Conservation (phyloP, 1,140 invertebrate genomes). For the Bathynomus jamesi region DNA sequence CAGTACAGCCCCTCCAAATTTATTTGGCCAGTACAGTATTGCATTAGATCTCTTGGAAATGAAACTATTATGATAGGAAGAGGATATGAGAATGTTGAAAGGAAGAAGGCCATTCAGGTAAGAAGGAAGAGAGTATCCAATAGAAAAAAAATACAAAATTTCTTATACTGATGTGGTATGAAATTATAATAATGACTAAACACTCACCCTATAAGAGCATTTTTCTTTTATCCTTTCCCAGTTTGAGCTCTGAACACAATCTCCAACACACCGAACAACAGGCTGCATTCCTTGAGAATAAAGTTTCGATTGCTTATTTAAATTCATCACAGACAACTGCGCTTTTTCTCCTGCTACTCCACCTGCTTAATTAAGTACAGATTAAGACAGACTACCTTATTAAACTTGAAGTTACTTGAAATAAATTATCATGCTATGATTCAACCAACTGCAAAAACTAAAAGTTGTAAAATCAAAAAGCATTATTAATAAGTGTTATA, state of each 20-base stretch:
- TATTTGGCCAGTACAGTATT: too few species aligned
- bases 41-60: too few species aligned
- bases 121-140: too few species aligned
- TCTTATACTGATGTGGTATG: background rate
- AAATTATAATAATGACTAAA: background rate
- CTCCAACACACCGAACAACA: background rate
- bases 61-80: too few species aligned
- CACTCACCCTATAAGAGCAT: background rate
- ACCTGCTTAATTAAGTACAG: background rate
- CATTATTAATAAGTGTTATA: background rate
- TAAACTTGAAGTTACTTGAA: background rate
- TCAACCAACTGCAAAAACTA: background rate
- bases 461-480: background rate
- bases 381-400: background rate
- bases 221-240: background rate
- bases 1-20: too few species aligned
- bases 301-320: conserved; percentile 13
- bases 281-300: conserved; percentile 12
- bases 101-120: too few species aligned
- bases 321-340: conserved; percentile 7
- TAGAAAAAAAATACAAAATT: background rate
- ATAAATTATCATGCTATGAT: background rate
- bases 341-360: conserved; percentile 4
- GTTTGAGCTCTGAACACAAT: background rate
- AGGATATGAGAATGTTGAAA: too few species aligned